These are phyloP conservation scores for Pangasius sanitwongsei DNA, from an alignment of 2,797 vertebrate species.

Conservation along the genomic window DNA sequence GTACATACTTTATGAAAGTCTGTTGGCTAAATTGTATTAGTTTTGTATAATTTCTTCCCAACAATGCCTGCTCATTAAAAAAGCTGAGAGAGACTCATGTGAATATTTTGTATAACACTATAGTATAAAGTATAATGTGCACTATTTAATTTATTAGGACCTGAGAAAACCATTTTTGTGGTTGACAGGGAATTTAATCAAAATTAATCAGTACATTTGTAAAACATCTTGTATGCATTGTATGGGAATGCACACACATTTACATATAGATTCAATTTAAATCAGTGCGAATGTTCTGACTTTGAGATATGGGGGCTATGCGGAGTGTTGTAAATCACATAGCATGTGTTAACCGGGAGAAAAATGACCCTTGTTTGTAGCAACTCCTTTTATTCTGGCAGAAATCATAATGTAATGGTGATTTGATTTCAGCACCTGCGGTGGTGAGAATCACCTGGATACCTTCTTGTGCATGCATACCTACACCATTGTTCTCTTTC, in stretches of 20 bases:
- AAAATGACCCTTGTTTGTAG: background rate
- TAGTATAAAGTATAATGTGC: background rate
- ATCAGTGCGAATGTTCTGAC: background rate
- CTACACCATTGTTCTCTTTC: conserved; percentile 5
- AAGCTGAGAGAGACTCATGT: background rate
- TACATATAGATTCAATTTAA: conserved; percentile 15
- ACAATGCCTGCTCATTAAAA: conserved; percentile 14
- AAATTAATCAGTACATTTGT: conserved; percentile 11
- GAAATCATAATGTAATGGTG: background rate
- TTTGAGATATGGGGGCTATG: background rate
- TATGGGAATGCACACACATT: background rate
- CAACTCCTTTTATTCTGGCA: conserved; percentile 5
- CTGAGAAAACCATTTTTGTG: background rate
- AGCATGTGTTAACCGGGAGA: background rate
- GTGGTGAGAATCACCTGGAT: background rate
- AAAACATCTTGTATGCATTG: background rate
- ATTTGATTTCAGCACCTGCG: background rate
- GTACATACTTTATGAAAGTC: conserved; percentile 34
- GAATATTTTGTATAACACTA: conserved; percentile 3
- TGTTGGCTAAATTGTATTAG: conserved; percentile 39
- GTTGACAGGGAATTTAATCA: background rate
- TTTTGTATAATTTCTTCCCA: conserved; percentile 37
- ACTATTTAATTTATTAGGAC: background rate
- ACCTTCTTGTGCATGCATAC: background rate
- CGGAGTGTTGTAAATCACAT: background rate